These are phyloP conservation scores for Cryptocephalus primarius DNA, from an alignment of 2,888 invertebrate genomes.

Conservation along the genomic window DNA sequence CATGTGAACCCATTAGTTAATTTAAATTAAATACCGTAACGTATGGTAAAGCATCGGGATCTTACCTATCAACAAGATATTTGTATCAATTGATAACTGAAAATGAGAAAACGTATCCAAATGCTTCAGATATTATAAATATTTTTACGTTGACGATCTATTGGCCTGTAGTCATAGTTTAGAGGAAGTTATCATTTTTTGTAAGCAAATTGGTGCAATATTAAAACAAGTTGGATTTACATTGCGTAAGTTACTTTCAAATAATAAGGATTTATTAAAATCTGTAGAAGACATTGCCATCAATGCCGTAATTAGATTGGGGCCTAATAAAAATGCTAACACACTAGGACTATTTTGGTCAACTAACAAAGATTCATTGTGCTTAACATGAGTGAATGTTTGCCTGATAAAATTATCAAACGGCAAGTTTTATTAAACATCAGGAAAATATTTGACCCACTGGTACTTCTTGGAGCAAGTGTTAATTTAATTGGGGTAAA, in stretches of 20 bases:
- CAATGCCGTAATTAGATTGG: no score
- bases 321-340: constrained; percentile 6
- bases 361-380: constrained; percentile 1
- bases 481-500: constrained; percentile 10
- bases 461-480: constrained; percentile 11
- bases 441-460: constrained; percentile 12
- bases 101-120: constrained; percentile 1
- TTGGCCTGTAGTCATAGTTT: constrained; percentile 4
- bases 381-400: background rate
- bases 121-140: constrained; percentile 4
- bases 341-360: constrained; percentile 10
- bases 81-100: constrained; percentile 6
- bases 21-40: constrained; percentile 2
- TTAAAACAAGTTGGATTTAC: background rate
- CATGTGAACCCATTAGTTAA: background rate
- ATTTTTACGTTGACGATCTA: constrained; percentile 15
- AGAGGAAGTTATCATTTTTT: constrained; percentile 1
- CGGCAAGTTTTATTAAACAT: constrained; percentile 6
- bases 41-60: constrained; percentile 8
- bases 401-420: constrained; percentile 5
- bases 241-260: background rate
- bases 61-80: constrained; percentile 9
- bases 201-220: background rate
- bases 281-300: no score
- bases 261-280: background rate